Percentiles rank a stretch among this genome's conserved stretches.
phyloP scores from a whole-genome alignment of 1,140 invertebrate genomes.

The Doryteuthis pealeii region DNA sequence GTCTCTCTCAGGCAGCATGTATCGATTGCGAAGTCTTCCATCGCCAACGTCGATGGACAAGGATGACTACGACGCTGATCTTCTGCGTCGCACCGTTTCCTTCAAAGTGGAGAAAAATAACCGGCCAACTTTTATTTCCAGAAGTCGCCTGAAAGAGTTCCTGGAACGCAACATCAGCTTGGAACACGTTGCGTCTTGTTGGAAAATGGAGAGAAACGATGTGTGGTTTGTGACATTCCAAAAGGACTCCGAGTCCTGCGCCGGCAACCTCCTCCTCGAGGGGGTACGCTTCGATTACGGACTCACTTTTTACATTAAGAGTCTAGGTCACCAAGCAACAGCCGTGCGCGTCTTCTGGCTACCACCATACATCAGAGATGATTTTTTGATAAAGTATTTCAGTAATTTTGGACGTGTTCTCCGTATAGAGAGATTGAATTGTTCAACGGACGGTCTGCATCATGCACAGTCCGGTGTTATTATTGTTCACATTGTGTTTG shows the following conservation, averaged over 20 bases:
- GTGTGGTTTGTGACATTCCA: background rate
- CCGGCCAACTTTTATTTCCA: background rate
- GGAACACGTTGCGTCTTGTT: background rate
- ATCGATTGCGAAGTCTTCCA: too few relatives aligned
- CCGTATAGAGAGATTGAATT: background rate
- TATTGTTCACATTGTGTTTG: background rate
- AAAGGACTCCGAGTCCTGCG: background rate
- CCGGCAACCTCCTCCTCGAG: background rate
- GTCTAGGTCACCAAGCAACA: background rate
- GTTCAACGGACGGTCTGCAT: background rate
- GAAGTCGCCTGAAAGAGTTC: background rate
- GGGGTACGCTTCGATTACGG: background rate
- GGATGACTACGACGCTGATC: background rate
- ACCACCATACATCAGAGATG: slow-evolving; percentile 3
- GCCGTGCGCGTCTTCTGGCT: background rate
- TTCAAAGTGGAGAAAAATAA: background rate
- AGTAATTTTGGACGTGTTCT: background rate
- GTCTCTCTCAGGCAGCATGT: too few relatives aligned
- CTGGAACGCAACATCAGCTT: background rate
- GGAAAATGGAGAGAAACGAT: slow-evolving; percentile 8
- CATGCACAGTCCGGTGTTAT: background rate
- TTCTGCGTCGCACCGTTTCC: background rate
- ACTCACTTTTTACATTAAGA: background rate
- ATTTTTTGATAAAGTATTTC: background rate
- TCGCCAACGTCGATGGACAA: background rate